Evolutionary conservation across 2,888 invertebrate species (phyloP).

Genomic region (Tuta absoluta): DNA sequence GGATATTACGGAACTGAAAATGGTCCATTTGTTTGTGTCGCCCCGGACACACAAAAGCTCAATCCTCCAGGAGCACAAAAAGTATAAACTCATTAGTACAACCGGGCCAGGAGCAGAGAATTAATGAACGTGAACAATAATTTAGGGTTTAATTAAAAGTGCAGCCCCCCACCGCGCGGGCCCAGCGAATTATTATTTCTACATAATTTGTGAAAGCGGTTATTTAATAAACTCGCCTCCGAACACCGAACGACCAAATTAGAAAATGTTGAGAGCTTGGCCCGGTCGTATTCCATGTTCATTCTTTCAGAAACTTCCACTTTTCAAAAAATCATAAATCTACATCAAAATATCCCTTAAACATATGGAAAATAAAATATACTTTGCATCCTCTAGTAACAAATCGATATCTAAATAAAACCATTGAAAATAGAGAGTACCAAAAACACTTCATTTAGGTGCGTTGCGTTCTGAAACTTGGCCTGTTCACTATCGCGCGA

Average conservation of each 20-base stretch:
- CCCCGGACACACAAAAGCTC: constrained; percentile 43
- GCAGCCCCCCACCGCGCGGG: constrained; percentile 71
- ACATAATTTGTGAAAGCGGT: constrained; percentile 77
- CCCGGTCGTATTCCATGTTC: not conserved
- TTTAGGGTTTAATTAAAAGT: constrained; percentile 81
- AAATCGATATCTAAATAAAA: too few relatives aligned
- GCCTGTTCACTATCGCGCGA: too few relatives aligned
- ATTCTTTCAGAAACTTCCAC: not conserved
- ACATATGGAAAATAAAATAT: too few relatives aligned
- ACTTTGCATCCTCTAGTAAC: too few relatives aligned
- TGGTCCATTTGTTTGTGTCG: constrained; percentile 29
- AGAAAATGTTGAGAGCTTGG: constrained; percentile 21
- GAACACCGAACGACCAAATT: constrained; percentile 28
- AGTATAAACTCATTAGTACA: constrained; percentile 77
- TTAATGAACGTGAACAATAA: constrained; percentile 81
- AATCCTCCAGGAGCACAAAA: constrained; percentile 58
- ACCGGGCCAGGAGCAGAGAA: constrained; percentile 74
- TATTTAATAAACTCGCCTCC: constrained; percentile 70
- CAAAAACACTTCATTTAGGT: too few relatives aligned
- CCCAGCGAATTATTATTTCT: constrained; percentile 71
- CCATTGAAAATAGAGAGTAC: too few relatives aligned
- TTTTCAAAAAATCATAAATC: not conserved
- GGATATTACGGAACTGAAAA: not conserved
- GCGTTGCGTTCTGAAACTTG: too few relatives aligned
- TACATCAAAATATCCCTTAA: too few relatives aligned